A percentile compares a stretch with the other conserved stretches of the same genome.
These are phyloP conservation scores for Donacobius atricapilla DNA, from an alignment of 2,113 vertebrate genomes.

Conservation along the genomic window DNA sequence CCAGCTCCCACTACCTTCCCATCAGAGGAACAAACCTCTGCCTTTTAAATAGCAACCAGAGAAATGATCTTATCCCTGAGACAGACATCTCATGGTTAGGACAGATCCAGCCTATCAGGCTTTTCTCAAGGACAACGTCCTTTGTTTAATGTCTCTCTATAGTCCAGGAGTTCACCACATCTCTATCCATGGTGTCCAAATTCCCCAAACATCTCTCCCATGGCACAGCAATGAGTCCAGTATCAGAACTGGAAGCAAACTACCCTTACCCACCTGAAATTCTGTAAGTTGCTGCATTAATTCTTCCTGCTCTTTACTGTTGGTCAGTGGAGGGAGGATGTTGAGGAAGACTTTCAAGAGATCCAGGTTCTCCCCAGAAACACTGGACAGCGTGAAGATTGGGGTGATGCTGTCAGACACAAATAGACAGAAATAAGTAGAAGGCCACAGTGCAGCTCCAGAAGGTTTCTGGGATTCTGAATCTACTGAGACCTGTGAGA, in stretches of 20 bases:
- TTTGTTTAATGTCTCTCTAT: neutral
- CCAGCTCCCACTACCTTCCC: neutral
- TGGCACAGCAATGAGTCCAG: neutral
- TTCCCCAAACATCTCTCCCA: neutral
- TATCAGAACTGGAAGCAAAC: neutral
- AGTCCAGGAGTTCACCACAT: neutral
- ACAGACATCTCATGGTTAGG: neutral
- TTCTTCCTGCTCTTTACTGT: slow-evolving; percentile 96
- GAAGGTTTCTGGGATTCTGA: neutral
- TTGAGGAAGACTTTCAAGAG: slow-evolving; percentile 96
- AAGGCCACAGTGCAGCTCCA: neutral
- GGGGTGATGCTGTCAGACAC: slow-evolving; percentile 86
- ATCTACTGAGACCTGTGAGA: neutral
- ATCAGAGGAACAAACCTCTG: neutral
- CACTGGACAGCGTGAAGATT: slow-evolving; percentile 94
- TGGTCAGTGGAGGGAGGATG: slow-evolving; percentile 95
- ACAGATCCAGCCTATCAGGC: neutral
- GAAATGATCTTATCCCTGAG: neutral
- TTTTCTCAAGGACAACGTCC: neutral
- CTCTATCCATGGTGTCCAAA: neutral
- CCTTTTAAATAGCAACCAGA: neutral
- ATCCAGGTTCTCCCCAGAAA: slow-evolving; percentile 93
- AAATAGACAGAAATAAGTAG: slow-evolving; percentile 1
- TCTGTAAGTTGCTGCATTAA: slow-evolving; percentile 97
- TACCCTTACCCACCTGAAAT: slow-evolving; percentile 83